Evolutionary conservation across 2,797 vertebrate genomes (phyloP).

Genomic region (Falco peregrinus): DNA sequence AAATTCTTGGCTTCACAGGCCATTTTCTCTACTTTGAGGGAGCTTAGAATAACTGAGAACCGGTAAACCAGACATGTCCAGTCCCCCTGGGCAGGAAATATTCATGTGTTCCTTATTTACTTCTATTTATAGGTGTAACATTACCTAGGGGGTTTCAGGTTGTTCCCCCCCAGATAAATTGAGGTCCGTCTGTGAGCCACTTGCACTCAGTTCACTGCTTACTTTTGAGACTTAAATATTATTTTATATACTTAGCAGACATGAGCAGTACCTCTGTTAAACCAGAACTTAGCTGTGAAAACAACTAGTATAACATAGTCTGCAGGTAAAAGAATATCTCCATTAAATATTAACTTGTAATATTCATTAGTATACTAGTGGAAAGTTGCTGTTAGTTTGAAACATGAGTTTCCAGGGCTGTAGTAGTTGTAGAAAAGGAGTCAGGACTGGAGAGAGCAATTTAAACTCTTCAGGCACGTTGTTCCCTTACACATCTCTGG

Average conservation of each 20-base stretch:
- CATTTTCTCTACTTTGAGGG: neutral
- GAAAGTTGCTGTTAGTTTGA: neutral
- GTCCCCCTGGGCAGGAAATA: neutral
- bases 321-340: neutral
- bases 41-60: conserved; percentile 36
- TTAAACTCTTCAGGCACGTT: neutral
- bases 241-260: neutral
- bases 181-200: neutral
- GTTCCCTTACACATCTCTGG: neutral
- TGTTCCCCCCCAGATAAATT: neutral
- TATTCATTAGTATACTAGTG: conserved; percentile 10
- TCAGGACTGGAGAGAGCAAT: neutral
- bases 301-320: neutral
- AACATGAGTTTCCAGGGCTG: neutral
- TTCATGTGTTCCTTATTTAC: neutral
- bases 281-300: neutral
- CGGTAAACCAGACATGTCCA: neutral
- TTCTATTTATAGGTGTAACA: neutral
- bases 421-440: neutral
- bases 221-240: neutral
- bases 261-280: neutral
- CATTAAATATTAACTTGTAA: conserved; percentile 41
- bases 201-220: neutral
- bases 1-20: conserved; percentile 15
- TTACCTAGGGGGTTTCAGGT: neutral